Base-by-base conservation (phyloP, 2,888 invertebrate species). In the Rhodophaea formosa region DNA sequence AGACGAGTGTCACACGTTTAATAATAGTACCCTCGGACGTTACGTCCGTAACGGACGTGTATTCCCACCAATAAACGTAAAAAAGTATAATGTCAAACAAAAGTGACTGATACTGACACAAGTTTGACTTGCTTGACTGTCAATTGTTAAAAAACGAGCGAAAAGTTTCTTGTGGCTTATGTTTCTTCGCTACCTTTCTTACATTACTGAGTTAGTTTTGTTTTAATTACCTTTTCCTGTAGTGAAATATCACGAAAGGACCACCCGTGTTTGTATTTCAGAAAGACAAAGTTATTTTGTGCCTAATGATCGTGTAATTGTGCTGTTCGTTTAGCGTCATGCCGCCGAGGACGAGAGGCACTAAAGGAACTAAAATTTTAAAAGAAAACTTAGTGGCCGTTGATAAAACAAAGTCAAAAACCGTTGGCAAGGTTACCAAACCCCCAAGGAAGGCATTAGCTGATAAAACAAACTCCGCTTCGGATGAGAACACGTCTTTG, bases 391-490 rank as follows among this genome's bases (percentile, higher is more conserved):
- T 76, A 58, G 69, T 69, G 53, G 67, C 65, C 12, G 61, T 62
- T 12, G 63, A 61, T 53, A 77, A 72, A 61, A 61, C 57, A 6
- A 80, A 73, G 39, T n/a, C 56, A 8, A 82, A 75, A 66, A 32
- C 54, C 46, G 17, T 57, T 52, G 64, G 56, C 45, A 81, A 75
- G 62, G 59, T 59, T 10, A 56, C 64, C 1, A 84, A 80, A 62
- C 58, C 68, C 3, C 61, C 68, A 12, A 71, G 87, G 59, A 86
- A 81, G 68, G 81, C 80, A 54, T 72, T 89, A 63, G 79, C 82
- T 0, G 88, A 89, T 62, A 88, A 87, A 77, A 89, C 88, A 0
- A 89, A 88, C 63, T 88, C 89, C 0, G 81, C 86, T 10, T 88
- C 88, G 1, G 89, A 88, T 66, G 86, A 88, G 54, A 83, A 84